phyloP scores from a whole-genome alignment of 1,140 invertebrate species.

The Apis florea region DNA sequence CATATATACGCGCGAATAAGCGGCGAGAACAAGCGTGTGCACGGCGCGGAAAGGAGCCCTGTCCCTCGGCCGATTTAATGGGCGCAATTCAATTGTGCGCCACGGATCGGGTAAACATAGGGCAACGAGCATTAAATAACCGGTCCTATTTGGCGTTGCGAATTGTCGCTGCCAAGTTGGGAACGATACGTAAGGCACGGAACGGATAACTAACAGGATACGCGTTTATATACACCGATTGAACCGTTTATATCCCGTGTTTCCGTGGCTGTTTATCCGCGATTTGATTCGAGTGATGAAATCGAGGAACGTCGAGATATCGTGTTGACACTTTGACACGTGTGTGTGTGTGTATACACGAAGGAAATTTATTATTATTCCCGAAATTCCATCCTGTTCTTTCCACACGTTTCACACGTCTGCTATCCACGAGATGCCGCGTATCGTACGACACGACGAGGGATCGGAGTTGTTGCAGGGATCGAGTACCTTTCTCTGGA shows the following conservation, averaged over 20 bases:
- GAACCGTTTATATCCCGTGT: not conserved
- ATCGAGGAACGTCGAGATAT: too few species aligned
- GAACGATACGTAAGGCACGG: constrained; percentile 33
- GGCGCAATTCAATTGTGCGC: constrained; percentile 49
- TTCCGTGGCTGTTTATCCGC: too few species aligned
- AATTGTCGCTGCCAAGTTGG: constrained; percentile 45
- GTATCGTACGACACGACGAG: too few species aligned
- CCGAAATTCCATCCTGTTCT: too few species aligned
- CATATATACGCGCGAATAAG: not conserved
- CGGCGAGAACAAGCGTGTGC: not conserved
- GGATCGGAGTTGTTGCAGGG: too few species aligned
- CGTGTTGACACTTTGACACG: too few species aligned
- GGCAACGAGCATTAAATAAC: constrained; percentile 57
- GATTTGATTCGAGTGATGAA: too few species aligned
- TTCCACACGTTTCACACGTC: too few species aligned
- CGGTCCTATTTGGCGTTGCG: constrained; percentile 55
- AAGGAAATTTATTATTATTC: too few species aligned
- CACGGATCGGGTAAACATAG: constrained; percentile 49
- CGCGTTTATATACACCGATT: constrained; percentile 4
- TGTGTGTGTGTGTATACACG: too few species aligned
- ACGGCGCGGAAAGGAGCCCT: constrained; percentile 24
- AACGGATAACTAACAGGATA: constrained; percentile 29
- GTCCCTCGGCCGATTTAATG: constrained; percentile 41
- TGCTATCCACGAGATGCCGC: too few species aligned
- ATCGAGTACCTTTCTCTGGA: too few species aligned